Conservation (phyloP, 2,888 invertebrate genomes). For the Erebia palarica region DNA sequence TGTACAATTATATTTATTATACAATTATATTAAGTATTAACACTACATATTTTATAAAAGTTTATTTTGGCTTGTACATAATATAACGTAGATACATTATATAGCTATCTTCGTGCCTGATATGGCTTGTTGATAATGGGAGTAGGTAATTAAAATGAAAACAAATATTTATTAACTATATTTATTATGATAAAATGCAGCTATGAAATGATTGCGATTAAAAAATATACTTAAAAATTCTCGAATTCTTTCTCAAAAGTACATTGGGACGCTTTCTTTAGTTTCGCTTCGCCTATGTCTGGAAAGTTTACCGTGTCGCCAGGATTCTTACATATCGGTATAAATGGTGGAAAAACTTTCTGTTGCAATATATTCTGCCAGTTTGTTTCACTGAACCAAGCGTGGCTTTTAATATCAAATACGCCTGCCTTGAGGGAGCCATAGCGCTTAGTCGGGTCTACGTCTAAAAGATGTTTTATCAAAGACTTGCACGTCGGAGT, state of each 20-base stretch:
- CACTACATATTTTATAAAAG: too few relatives aligned
- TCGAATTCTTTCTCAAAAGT: slow-evolving; percentile 85
- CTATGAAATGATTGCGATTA: background rate
- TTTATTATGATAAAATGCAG: background rate
- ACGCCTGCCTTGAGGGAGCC: slow-evolving; percentile 94
- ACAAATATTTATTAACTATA: background rate
- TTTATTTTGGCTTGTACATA: too few relatives aligned
- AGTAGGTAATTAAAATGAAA: background rate
- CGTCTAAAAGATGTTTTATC: slow-evolving; percentile 88
- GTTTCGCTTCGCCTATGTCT: slow-evolving; percentile 76
- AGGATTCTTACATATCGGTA: slow-evolving; percentile 76
- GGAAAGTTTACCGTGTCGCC: slow-evolving; percentile 87
- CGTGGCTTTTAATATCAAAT: slow-evolving; percentile 94
- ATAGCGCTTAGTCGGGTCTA: slow-evolving; percentile 81
- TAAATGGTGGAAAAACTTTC: slow-evolving; percentile 84
- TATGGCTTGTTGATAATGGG: too few relatives aligned
- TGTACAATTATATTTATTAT: too few relatives aligned
- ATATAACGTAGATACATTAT: too few relatives aligned
- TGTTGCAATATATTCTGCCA: slow-evolving; percentile 92
- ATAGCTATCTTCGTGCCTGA: background rate
- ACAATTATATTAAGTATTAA: too few relatives aligned
- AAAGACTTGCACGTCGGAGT: slow-evolving; percentile 90
- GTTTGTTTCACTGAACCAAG: slow-evolving; percentile 92
- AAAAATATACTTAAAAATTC: slow-evolving; percentile 80
- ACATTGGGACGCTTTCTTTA: slow-evolving; percentile 73